These are phyloP conservation scores for Anableps anableps DNA, from an alignment of 2,797 vertebrate genomes.

Conservation along the genomic window DNA sequence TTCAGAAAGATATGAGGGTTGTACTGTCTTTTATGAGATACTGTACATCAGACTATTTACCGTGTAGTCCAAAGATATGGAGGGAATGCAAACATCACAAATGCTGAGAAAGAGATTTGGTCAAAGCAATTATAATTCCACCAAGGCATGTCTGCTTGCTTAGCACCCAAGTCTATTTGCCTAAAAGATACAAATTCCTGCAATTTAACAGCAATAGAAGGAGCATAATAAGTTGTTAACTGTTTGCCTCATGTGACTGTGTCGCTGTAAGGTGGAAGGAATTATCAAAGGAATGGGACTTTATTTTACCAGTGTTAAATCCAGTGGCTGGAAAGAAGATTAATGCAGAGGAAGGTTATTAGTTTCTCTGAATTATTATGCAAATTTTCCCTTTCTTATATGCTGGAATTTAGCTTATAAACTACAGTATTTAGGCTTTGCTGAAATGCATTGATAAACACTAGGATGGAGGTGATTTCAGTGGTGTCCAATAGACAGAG, in stretches of 20 bases:
- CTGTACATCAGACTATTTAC: constrained; percentile 6
- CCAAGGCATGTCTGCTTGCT: constrained; percentile 63
- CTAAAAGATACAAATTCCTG: constrained; percentile 75
- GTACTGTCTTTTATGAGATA: background rate
- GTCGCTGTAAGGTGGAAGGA: constrained; percentile 25
- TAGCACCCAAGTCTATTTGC: constrained; percentile 65
- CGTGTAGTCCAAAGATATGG: constrained; percentile 22
- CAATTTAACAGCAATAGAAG: constrained; percentile 70
- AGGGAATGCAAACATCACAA: constrained; percentile 47
- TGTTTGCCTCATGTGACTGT: constrained; percentile 60
- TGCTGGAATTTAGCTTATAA: constrained; percentile 4
- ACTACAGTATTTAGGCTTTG: constrained; percentile 2
- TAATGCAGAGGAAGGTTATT: constrained; percentile 60
- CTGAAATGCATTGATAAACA: constrained; percentile 12
- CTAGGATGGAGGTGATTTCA: background rate
- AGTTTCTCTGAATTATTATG: constrained; percentile 42
- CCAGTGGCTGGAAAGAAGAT: constrained; percentile 63
- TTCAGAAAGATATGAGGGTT: background rate
- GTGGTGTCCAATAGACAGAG: background rate
- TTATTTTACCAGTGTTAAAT: constrained; percentile 52
- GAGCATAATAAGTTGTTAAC: constrained; percentile 68
- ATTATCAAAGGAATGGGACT: constrained; percentile 51
- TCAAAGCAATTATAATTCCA: constrained; percentile 69
- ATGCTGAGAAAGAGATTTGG: constrained; percentile 67
- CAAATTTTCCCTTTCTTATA: constrained; percentile 3